Evolutionary conservation across 1,140 invertebrate species (phyloP), one percentile per base, ranked within the genome.

Genomic region (Psix sp.): DNA sequence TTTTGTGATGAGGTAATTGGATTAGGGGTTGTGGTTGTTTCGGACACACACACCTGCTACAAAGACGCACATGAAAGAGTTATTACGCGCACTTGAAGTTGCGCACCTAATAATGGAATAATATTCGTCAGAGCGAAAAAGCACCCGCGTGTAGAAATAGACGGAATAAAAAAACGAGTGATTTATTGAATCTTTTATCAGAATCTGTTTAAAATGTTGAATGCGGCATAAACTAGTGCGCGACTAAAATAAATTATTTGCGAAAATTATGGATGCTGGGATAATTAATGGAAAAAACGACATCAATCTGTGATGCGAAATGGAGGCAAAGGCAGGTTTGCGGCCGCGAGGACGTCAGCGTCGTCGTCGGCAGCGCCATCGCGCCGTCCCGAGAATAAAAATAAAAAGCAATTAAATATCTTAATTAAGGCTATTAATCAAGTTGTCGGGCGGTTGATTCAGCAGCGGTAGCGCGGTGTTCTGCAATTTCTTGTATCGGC

Each of bases 381-480:
- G 36, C 36, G 63, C 43, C 36, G 57, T 43, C 48, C 51, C 36
- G 45, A 17, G 78, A 82, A 84, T 84, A 86, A 85, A 86, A 85
- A 83, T 85, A 84, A 85, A 79, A 83, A 84, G 76, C 82, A 85
- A 85, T 85, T 86, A 86, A 86, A 86, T 82, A 82, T 85, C 84
- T 86, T 86, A 86, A 86, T 86, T 86, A 85, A 86, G 80, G 82
- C 84, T 84, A 86, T 86, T 86, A 86, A 85, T 86, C 82, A 85
- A 83, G 80, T 79, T 82, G 82, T 84, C 82, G 81, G 75, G 80
- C 78, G 79, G 71, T 75, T 60, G 77, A 83, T 80, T 81, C 78
- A 81, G 83, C 78, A 80, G 83, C 85, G 82, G 84, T 80, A 84
- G 74, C 79, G 65, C 78, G 62, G 56, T 68, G 75, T 62, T 54